Evolutionary conservation across 2,113 vertebrate genomes (phyloP).

Genomic region (Xenus cinereus): DNA sequence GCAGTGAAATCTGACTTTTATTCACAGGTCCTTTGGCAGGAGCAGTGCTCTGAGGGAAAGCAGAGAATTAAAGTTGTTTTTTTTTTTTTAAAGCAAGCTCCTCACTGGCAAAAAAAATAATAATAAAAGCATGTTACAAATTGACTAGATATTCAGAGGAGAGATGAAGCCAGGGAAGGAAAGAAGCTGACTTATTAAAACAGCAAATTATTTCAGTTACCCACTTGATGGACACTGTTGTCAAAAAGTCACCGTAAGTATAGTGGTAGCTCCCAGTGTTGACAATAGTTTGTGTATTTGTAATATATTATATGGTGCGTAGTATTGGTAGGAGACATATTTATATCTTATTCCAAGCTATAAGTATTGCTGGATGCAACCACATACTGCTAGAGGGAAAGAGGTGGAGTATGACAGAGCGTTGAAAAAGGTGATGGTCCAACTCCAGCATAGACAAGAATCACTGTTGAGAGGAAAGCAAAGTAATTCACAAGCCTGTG

Average conservation of each 20-base stretch:
- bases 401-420: not conserved
- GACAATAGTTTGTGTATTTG: not conserved
- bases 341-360: not conserved
- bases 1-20: not conserved
- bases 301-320: not conserved
- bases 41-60: not conserved
- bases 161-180: not conserved
- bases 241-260: not conserved
- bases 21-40: not conserved
- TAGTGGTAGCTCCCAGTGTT: not conserved
- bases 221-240: not conserved
- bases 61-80: not conserved
- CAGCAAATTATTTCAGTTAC: not conserved
- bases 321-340: not conserved
- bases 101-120: not conserved
- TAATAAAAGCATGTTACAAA: not conserved
- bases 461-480: not conserved
- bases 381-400: not conserved
- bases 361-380: not conserved
- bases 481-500: not conserved
- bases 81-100: not conserved
- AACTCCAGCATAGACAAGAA: not conserved
- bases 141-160: not conserved
- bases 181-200: not conserved
- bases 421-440: not conserved